Evolutionary conservation across 2,797 vertebrate species (phyloP), one percentile per base, ranked within the genome.

Genomic region (Acropternis orthonyx): DNA sequence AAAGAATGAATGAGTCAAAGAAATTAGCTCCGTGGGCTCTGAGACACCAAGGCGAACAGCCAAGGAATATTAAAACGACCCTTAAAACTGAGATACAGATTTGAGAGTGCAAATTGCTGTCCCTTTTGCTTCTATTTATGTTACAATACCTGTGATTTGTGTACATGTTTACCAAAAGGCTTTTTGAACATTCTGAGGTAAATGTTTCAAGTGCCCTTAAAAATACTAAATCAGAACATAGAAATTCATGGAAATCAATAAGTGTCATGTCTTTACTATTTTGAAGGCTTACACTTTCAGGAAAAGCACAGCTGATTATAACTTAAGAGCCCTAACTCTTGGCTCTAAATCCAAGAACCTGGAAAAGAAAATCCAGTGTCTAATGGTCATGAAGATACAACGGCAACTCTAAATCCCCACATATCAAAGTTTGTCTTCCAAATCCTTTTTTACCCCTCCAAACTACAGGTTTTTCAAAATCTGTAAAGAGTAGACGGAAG

Each of bases 1-100:
- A 73, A 39, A 84, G 51, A 89, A 86, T 34, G 56, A 83, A 44
- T 56, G 46, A 95, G 71, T 94, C 94, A 78, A 39, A 82, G 62
- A 56, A 85, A 56, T 11, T 9, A 85, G 62, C 23, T 69, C 37
- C 52, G 54, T 19, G 74, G 63, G 28, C 75, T 80, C 27, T 7
- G 14, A 46, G 44, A 39, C 26, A 62, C 51, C 23, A 54, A 66
- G 78, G 68, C 48, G 79, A 58, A 54, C 63, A 71, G 78, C 30
- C 69, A 88, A 65, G 41, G 48, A 69, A 56, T 27, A 89, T 48
- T 51, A 77, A 85, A 73, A 73, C 8, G 56, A 61, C 74, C 48
- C 32, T 52, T 68, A 59, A 73, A 89, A 56, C 8, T 1, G 30
- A 84, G 16, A 75, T 9, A 76, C 20, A 55, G 7, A n/a, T 67